Base-by-base conservation (phyloP, 2,797 vertebrate genomes). In the Chelidonichthys spinosus region DNA sequence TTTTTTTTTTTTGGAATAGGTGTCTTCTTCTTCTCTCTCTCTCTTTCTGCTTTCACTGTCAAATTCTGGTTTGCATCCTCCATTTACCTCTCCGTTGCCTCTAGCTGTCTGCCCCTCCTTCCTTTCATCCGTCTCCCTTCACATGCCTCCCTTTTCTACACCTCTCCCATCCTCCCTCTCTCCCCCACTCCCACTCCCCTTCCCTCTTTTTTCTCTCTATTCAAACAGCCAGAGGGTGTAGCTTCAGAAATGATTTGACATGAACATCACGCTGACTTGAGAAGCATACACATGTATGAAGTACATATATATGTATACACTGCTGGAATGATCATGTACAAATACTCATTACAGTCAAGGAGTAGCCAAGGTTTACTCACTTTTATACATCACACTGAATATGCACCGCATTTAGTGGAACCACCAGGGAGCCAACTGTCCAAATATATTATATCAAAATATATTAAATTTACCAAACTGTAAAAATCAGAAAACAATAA, bases 21-120 rank as follows among this genome's bases (percentile, higher is more conserved):
- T 67, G 33, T 49, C 39, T 61, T 79, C 32, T 60, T 78, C 54
- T 42, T 53, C 55, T 18, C 33, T 47, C 5, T 55, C 18, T 47
- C 18, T 46, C 11, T 10, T 36, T 49, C 53, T 73, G 32, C 59
- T 44, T 63, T 53, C 58, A 56, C 40, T 63, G 50, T 62, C 46
- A 49, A 65, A 75, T 66, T 63, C 18, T 72, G 5, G 7, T n/a
- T 33, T 35, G 25, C 33, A 44, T 67, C 52, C 65, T 74, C 7
- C 47, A 10, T 77, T 69, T 44, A 62, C 50, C 50, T 56, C 49
- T 63, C 52, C n/a, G 7, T 55, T 33, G 59, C 72, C 66, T 71
- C 37, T 4, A 55, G 55, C 40, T 18, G 40, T 36, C 66, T 67
- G 44, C 64, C 17, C 39, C 67, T 72, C 59, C 52, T 53, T 9